These are phyloP conservation scores for Brachirus orientalis DNA, from an alignment of 2,113 vertebrate species.

Conservation along the genomic window DNA sequence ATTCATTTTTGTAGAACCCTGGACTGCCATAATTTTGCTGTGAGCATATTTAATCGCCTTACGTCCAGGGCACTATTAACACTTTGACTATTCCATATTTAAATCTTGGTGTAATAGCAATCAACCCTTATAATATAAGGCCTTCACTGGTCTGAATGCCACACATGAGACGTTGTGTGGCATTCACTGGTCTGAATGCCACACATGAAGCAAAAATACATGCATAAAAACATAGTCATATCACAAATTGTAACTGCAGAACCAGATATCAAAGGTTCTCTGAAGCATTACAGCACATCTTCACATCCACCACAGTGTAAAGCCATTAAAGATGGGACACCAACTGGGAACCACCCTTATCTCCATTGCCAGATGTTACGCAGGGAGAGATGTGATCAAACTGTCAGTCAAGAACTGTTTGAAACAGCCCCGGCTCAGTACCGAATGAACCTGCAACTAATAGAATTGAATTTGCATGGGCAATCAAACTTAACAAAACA, in stretches of 20 bases:
- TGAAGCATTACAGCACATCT: constrained; percentile 66
- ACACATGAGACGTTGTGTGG: not conserved
- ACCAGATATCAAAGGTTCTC: constrained; percentile 67
- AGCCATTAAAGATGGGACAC: constrained; percentile 63
- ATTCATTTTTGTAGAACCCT: too few species aligned
- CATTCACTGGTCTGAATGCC: constrained; percentile 5
- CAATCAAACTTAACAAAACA: constrained; percentile 52
- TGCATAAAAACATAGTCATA: not conserved
- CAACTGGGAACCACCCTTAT: constrained; percentile 74
- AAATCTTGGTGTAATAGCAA: not conserved
- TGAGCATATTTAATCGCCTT: too few species aligned
- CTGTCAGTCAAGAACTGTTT: constrained; percentile 48
- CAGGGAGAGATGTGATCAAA: constrained; percentile 58
- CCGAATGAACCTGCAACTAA: constrained; percentile 52
- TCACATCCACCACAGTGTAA: constrained; percentile 52
- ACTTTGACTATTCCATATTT: too few species aligned
- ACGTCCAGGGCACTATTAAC: too few species aligned
- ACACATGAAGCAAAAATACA: not conserved
- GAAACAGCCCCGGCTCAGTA: constrained; percentile 36
- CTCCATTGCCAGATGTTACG: constrained; percentile 64
- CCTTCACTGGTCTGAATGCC: constrained; percentile 5
- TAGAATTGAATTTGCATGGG: constrained; percentile 39
- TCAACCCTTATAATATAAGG: not conserved
- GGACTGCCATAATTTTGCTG: too few species aligned
- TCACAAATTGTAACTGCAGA: constrained; percentile 49